Evolutionary conservation across 35 echinoderm and acorn worm genomes (phyloP).

Genomic region (Heliocidaris erythrogramma): DNA sequence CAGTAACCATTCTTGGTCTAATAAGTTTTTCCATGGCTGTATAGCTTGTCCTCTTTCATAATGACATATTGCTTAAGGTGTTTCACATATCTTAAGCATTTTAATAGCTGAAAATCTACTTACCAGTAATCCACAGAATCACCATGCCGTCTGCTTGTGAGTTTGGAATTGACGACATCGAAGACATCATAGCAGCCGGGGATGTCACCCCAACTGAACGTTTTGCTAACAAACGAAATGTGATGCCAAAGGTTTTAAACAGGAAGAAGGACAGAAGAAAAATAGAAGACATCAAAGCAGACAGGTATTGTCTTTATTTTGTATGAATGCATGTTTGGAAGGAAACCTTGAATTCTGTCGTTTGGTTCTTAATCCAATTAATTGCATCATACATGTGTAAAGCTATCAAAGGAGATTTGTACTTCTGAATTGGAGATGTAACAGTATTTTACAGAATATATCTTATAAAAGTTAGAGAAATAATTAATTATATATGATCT

Average conservation of each 20-base stretch:
- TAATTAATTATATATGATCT: too few relatives aligned
- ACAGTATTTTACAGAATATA: too few relatives aligned
- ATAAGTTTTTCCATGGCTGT: too few relatives aligned
- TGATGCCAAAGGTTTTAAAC: slow-evolving; percentile 73
- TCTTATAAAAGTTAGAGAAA: too few relatives aligned
- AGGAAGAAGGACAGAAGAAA: slow-evolving; percentile 54
- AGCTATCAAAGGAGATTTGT: neutral
- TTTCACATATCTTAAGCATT: too few relatives aligned
- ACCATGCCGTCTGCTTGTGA: slow-evolving; percentile 69
- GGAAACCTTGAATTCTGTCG: neutral
- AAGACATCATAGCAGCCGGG: slow-evolving; percentile 78
- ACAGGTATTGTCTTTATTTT: slow-evolving; percentile 33
- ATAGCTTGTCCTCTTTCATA: neutral
- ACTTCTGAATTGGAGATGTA: too few relatives aligned
- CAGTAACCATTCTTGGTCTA: too few relatives aligned
- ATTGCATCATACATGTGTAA: neutral
- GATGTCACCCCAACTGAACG: slow-evolving; percentile 79
- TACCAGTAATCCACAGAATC: neutral
- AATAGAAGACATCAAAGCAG: slow-evolving; percentile 54
- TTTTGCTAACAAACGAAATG: slow-evolving; percentile 73
- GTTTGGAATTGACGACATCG: slow-evolving; percentile 76
- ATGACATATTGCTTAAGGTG: neutral
- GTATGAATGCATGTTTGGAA: neutral
- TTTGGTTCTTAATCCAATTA: neutral
- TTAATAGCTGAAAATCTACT: too few relatives aligned